Evolutionary conservation across 1,140 invertebrate genomes (phyloP).

Genomic region (Bacillus rossius): DNA sequence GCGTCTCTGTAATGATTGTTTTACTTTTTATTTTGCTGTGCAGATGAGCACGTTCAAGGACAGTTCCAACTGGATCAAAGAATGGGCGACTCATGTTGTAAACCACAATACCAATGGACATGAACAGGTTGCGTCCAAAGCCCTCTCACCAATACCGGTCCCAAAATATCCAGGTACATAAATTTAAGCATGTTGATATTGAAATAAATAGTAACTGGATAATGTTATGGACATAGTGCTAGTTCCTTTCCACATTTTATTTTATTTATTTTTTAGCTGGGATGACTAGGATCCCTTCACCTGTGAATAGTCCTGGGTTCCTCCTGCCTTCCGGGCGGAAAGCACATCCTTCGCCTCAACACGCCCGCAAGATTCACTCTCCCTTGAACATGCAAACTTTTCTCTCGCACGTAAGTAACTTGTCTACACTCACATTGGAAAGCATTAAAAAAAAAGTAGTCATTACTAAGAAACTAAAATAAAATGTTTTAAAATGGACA

Average conservation of each 20-base stretch:
- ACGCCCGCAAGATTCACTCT: background rate
- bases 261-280: too few species aligned
- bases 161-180: conserved; percentile 9
- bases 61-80: conserved; percentile 48
- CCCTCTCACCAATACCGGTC: conserved; percentile 9
- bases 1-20: too few species aligned
- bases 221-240: background rate
- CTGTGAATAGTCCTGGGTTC: conserved; percentile 21
- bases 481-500: too few species aligned
- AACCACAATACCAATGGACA: conserved; percentile 37
- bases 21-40: conserved; percentile 3
- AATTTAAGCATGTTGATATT: background rate
- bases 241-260: too few species aligned
- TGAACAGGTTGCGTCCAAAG: background rate
- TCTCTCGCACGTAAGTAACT: too few species aligned
- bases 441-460: too few species aligned
- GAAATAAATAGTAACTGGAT: background rate
- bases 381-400: background rate
- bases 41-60: conserved; percentile 18
- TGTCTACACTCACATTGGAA: too few species aligned
- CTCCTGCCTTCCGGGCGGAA: background rate
- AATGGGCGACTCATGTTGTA: conserved; percentile 50
- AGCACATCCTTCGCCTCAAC: conserved; percentile 2
- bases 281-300: conserved; percentile 7
- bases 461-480: too few species aligned